Evolutionary conservation across 2,888 invertebrate genomes (phyloP).

Genomic region (Pinctada fucata): DNA sequence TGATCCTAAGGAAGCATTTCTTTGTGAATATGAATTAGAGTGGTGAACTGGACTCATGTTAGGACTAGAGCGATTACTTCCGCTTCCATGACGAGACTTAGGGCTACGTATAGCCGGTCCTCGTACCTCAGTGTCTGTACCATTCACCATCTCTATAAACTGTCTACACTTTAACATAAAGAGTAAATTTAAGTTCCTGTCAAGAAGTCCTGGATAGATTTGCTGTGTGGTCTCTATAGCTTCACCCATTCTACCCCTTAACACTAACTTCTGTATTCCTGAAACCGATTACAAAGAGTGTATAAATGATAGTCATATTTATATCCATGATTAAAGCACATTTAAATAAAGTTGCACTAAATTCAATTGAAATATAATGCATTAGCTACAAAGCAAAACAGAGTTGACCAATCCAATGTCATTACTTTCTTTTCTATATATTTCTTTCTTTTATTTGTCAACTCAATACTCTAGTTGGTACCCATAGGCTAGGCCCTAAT

Average conservation of each 20-base stretch:
- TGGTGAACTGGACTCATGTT: constrained; percentile 74
- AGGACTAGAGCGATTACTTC: constrained; percentile 72
- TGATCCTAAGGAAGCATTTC: constrained; percentile 51
- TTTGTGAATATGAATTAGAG: constrained; percentile 47
- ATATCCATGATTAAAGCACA: too few relatives aligned
- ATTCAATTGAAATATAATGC: too few relatives aligned
- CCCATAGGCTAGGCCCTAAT: too few relatives aligned
- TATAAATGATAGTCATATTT: neutral
- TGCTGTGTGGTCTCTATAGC: constrained; percentile 93
- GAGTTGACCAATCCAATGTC: too few relatives aligned
- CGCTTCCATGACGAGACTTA: constrained; percentile 72
- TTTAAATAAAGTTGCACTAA: too few relatives aligned
- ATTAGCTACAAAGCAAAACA: too few relatives aligned
- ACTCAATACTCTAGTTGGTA: too few relatives aligned
- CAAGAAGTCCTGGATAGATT: constrained; percentile 94
- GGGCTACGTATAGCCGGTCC: constrained; percentile 78
- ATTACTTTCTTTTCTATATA: too few relatives aligned
- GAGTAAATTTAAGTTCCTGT: constrained; percentile 91
- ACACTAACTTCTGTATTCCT: constrained; percentile 95
- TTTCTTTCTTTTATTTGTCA: too few relatives aligned
- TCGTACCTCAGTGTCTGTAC: constrained; percentile 79
- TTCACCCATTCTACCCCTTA: constrained; percentile 95
- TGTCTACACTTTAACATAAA: constrained; percentile 98
- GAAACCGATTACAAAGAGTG: constrained; percentile 47
- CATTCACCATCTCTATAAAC: constrained; percentile 96